phyloP scores from a whole-genome alignment of 2,888 invertebrate genomes.

The Tenthredo livida region DNA sequence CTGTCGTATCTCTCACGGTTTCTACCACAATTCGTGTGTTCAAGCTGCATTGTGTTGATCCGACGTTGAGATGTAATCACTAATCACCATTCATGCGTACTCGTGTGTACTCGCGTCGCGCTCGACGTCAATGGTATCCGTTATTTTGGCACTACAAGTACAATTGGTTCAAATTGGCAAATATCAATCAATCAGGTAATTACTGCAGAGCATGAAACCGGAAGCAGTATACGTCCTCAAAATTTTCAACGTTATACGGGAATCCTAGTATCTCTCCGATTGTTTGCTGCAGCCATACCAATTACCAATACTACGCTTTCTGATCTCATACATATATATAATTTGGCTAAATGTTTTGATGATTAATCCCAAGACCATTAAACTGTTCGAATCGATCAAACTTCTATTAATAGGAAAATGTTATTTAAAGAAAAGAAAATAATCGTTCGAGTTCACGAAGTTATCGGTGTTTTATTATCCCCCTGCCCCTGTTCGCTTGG shows the following conservation, averaged over 20 bases:
- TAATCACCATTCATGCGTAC: conserved; percentile 30
- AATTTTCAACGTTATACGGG: not conserved
- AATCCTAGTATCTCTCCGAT: not conserved
- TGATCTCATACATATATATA: not conserved
- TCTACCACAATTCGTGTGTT: conserved; percentile 57
- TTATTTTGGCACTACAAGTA: conserved; percentile 9
- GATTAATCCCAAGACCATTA: not conserved
- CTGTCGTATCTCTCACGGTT: conserved; percentile 64
- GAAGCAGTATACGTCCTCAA: not conserved
- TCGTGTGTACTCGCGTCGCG: conserved; percentile 9
- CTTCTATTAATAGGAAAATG: conserved; percentile 1
- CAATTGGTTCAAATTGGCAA: conserved; percentile 30
- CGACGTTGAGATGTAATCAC: conserved; percentile 60
- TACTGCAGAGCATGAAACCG: not conserved
- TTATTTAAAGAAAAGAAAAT: not conserved
- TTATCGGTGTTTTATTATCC: conserved; percentile 17
- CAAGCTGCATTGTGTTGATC: conserved; percentile 69
- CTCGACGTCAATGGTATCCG: conserved; percentile 9
- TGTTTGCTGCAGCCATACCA: not conserved
- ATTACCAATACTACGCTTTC: not conserved
- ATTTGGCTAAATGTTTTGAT: not conserved
- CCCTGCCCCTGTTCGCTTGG: not conserved
- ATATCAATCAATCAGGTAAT: not conserved
- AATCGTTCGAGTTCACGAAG: not conserved
- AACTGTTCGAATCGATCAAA: conserved; percentile 1